A percentile compares a stretch with the other conserved stretches of the same genome.
phyloP scores from a whole-genome alignment of 2,888 invertebrate species.

The Lordiphosa andalusiaca region DNA sequence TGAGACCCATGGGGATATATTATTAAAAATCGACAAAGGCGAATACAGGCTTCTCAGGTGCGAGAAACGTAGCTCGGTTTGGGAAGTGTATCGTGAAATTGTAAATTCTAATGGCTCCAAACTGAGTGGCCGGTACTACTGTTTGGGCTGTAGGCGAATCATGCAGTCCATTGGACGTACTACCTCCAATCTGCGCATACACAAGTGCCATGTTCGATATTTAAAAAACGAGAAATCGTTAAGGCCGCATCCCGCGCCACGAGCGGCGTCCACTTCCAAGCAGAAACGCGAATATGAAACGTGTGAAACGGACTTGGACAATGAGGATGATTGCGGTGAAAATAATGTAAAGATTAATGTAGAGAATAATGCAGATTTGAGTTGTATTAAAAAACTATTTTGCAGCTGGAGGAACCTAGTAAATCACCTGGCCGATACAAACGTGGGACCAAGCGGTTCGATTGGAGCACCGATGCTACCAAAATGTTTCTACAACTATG shows the following conservation, averaged over 20 bases:
- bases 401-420: too few species aligned
- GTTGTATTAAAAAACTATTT: too few species aligned
- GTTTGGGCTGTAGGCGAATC: constrained; percentile 53
- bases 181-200: constrained; percentile 59
- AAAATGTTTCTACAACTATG: constrained; percentile 37
- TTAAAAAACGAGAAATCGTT: constrained; percentile 23
- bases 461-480: too few species aligned
- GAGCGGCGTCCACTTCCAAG: too few species aligned
- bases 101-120: constrained; percentile 48
- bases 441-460: too few species aligned
- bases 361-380: too few species aligned
- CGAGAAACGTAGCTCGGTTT: constrained; percentile 59
- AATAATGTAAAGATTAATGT: too few species aligned
- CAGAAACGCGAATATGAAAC: too few species aligned
- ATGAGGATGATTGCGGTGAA: too few species aligned
- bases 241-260: too few species aligned
- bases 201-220: constrained; percentile 58
- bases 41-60: constrained; percentile 51
- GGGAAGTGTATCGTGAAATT: constrained; percentile 62
- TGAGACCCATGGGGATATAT: constrained; percentile 54
- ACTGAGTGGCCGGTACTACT: constrained; percentile 58
- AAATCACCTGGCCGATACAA: too few species aligned
- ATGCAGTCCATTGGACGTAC: constrained; percentile 65
- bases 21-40: constrained; percentile 55
- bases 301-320: too few species aligned